Conservation (phyloP, 92 coral and sea anemone species). For the Phenganax subtilis region DNA sequence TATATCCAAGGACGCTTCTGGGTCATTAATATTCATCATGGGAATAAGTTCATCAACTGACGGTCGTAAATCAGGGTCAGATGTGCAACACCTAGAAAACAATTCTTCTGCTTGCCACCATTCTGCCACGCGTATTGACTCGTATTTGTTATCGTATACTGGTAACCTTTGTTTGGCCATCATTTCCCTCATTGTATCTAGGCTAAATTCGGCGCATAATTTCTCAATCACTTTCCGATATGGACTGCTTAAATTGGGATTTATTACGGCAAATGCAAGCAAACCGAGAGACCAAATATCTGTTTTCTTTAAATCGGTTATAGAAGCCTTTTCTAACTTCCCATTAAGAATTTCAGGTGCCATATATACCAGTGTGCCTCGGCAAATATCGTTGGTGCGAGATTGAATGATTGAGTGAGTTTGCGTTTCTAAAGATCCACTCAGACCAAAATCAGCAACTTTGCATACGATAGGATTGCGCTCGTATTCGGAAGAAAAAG, state of each 20-base stretch:
- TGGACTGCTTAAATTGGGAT: slow-evolving; percentile 35
- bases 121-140: neutral
- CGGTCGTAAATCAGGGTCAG: neutral
- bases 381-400: slow-evolving; percentile 26
- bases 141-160: neutral
- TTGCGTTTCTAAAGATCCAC: slow-evolving; percentile 31
- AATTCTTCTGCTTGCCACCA: slow-evolving; percentile 5
- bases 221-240: slow-evolving; percentile 7
- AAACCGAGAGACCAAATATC: slow-evolving; percentile 50
- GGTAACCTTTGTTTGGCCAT: neutral
- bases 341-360: slow-evolving; percentile 36
- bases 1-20: neutral
- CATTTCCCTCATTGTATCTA: neutral
- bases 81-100: neutral
- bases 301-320: slow-evolving; percentile 38
- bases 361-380: slow-evolving; percentile 41
- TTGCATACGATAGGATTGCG: slow-evolving; percentile 36
- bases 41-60: neutral
- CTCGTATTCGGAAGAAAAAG: slow-evolving; percentile 15
- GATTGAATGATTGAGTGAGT: slow-evolving; percentile 30
- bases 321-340: neutral
- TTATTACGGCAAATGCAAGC: slow-evolving; percentile 13
- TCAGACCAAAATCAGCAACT: slow-evolving; percentile 43
- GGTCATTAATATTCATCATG: neutral
- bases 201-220: neutral